phyloP scores from a whole-genome alignment of 2,888 invertebrate genomes.

The Papilio protenor region DNA sequence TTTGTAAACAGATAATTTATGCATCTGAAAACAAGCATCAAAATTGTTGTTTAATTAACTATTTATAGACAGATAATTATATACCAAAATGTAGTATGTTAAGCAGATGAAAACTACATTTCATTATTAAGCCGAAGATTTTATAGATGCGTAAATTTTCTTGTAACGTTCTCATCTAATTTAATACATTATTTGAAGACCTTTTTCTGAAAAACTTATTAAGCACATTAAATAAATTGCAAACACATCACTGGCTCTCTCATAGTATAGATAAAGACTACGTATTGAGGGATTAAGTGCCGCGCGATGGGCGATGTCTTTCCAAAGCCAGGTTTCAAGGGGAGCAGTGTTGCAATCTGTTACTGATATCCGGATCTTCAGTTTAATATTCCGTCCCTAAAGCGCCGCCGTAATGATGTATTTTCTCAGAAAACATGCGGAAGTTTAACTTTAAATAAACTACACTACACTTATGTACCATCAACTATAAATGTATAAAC shows the following conservation, averaged over 20 bases:
- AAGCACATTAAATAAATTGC: neutral
- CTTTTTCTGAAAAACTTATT: neutral
- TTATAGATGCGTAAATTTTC: too few species aligned
- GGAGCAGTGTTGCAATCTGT: slow-evolving; percentile 26
- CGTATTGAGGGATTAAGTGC: slow-evolving; percentile 70
- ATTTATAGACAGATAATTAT: too few species aligned
- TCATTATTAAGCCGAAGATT: too few species aligned
- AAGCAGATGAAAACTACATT: too few species aligned
- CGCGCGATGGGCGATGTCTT: slow-evolving; percentile 50
- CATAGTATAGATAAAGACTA: slow-evolving; percentile 31
- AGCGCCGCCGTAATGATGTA: slow-evolving; percentile 44
- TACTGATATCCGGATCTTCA: slow-evolving; percentile 45
- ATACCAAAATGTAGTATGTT: too few species aligned
- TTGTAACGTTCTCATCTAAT: too few species aligned
- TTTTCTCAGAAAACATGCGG: slow-evolving; percentile 9
- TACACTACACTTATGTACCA: neutral
- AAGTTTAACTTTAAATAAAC: neutral
- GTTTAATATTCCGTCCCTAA: slow-evolving; percentile 10
- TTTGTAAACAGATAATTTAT: too few species aligned
- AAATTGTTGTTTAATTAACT: too few species aligned
- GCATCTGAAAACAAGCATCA: too few species aligned
- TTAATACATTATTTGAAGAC: too few species aligned
- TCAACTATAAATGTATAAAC: neutral
- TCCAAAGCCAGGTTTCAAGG: slow-evolving; percentile 16
- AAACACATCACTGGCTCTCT: slow-evolving; percentile 20